These are phyloP conservation scores for Plagodis pulveraria DNA, from an alignment of 2,888 invertebrate species.

Conservation along the genomic window DNA sequence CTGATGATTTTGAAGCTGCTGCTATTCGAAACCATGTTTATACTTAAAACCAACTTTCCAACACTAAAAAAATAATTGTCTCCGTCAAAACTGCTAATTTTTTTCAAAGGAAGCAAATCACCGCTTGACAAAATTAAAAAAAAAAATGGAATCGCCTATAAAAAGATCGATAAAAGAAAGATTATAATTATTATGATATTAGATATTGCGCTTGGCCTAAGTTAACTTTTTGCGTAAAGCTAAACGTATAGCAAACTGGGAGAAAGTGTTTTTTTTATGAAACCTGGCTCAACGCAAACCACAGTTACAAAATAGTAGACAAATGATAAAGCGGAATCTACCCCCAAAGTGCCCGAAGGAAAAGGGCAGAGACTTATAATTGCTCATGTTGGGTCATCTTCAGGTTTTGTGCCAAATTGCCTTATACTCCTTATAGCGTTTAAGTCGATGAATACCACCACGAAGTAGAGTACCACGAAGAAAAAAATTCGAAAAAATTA, in stretches of 20 bases:
- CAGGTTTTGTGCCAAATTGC: not conserved
- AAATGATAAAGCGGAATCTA: not conserved
- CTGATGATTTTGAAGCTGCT: not conserved
- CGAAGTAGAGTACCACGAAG: too few relatives aligned
- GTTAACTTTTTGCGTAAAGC: not conserved
- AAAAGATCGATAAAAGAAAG: not conserved
- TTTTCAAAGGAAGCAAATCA: not conserved
- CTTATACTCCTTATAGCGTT: too few relatives aligned
- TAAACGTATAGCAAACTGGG: not conserved
- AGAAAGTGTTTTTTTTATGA: not conserved
- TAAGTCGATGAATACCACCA: too few relatives aligned
- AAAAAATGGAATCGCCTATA: not conserved
- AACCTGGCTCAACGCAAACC: slow-evolving; percentile 1
- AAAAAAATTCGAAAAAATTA: too few relatives aligned
- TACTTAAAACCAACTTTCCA: not conserved
- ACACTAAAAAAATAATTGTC: not conserved
- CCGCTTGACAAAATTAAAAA: not conserved
- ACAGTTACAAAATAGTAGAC: not conserved
- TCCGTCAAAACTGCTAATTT: not conserved
- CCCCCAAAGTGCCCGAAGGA: not conserved
- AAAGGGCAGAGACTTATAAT: slow-evolving; percentile 1
- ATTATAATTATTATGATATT: not conserved
- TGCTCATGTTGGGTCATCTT: not conserved
- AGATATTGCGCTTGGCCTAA: not conserved
- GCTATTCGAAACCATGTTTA: not conserved